Evolutionary conservation across 2,797 vertebrate genomes (phyloP).

Genomic region (Cheirogaleus major): DNA sequence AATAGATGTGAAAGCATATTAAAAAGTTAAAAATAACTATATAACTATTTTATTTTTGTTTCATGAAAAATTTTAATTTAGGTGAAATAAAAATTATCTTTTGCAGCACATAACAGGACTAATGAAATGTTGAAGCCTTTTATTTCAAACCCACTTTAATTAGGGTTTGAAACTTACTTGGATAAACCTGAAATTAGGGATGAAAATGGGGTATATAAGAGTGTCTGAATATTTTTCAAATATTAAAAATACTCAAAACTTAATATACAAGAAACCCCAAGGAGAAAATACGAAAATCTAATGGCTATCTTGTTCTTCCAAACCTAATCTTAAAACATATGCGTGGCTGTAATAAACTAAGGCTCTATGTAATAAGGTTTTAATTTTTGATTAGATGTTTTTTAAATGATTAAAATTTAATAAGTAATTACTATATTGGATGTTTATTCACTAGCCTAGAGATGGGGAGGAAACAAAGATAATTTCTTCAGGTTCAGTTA

Average conservation of each 20-base stretch:
- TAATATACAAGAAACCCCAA: background rate
- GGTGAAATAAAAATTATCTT: conserved; percentile 2
- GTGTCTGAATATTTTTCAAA: background rate
- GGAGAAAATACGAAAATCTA: background rate
- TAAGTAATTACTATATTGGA: background rate
- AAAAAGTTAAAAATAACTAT: conserved; percentile 46
- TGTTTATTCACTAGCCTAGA: background rate
- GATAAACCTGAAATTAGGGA: conserved; percentile 19
- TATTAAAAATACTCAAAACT: background rate
- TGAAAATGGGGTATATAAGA: background rate
- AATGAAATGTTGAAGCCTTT: background rate
- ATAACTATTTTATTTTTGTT: conserved; percentile 49
- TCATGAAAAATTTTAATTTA: conserved; percentile 46
- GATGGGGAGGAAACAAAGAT: background rate
- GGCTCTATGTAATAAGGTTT: background rate
- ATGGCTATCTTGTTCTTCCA: background rate
- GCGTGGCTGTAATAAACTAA: background rate
- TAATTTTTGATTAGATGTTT: background rate
- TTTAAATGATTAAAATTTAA: conserved; percentile 14
- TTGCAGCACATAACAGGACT: background rate
- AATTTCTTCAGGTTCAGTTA: background rate
- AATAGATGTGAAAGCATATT: conserved; percentile 25
- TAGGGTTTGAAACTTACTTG: conserved; percentile 15
- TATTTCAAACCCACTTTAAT: conserved; percentile 26
- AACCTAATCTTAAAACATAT: background rate